Conservation (phyloP, 2,888 invertebrate genomes). For the Itoplectis maculator region DNA sequence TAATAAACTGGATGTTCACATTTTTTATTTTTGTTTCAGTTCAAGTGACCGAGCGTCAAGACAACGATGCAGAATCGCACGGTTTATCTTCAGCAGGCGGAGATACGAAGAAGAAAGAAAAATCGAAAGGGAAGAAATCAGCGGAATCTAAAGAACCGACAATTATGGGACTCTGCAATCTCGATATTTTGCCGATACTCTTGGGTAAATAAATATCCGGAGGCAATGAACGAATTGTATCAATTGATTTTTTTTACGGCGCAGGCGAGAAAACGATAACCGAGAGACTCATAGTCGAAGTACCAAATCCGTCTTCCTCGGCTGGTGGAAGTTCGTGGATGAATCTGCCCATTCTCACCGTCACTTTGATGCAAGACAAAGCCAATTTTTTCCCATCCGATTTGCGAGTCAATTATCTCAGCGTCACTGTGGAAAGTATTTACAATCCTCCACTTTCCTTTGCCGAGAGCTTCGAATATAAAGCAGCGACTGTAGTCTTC, state of each 20-base stretch:
- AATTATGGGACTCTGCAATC: conserved; percentile 75
- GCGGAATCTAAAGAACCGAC: conserved; percentile 19
- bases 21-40: conserved; percentile 16
- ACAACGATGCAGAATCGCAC: not conserved
- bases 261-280: conserved; percentile 72
- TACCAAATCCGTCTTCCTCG: conserved; percentile 62
- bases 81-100: conserved; percentile 26
- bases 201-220: conserved; percentile 70
- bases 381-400: conserved; percentile 58
- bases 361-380: conserved; percentile 64
- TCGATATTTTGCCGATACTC: conserved; percentile 77
- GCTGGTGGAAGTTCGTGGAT: conserved; percentile 70
- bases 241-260: not conserved
- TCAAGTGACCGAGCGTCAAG: conserved; percentile 44
- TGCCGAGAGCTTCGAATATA: conserved; percentile 70
- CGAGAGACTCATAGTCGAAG: conserved; percentile 75
- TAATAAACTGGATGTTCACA: not conserved
- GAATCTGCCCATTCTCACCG: conserved; percentile 74
- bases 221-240: not conserved
- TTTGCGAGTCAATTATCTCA: conserved; percentile 71
- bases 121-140: conserved; percentile 42
- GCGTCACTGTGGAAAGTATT: conserved; percentile 77
- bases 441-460: conserved; percentile 75
- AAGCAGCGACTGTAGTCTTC: conserved; percentile 72
- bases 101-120: conserved; percentile 46